phyloP scores from a whole-genome alignment of 2,113 vertebrate species.

The Eclectus roratus region DNA sequence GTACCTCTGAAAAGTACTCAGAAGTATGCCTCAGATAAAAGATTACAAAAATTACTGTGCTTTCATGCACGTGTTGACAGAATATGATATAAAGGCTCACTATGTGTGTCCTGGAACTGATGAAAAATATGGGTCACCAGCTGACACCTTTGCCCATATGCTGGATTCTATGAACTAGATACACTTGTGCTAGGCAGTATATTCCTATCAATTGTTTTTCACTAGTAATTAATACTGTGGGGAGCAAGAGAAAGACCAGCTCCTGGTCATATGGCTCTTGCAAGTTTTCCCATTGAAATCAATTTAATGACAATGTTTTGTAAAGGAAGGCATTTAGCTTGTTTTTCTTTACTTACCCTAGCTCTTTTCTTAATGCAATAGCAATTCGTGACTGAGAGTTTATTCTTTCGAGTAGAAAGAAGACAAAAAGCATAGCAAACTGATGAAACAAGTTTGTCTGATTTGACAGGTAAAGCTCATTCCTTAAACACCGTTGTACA shows the following conservation, averaged over 20 bases:
- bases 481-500: background rate
- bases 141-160: background rate
- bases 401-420: background rate
- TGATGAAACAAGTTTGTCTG: background rate
- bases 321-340: background rate
- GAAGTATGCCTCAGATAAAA: background rate
- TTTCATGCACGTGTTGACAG: background rate
- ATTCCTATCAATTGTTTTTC: background rate
- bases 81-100: background rate
- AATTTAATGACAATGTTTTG: background rate
- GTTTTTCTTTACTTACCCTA: background rate
- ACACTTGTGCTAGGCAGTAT: background rate
- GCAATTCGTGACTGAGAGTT: background rate
- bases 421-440: background rate
- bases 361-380: background rate
- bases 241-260: background rate
- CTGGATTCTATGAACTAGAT: background rate
- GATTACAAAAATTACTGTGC: background rate
- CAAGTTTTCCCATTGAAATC: slow-evolving; percentile 12
- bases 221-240: background rate
- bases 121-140: background rate
- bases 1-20: background rate
- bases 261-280: background rate
- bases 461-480: background rate
- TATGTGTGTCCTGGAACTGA: background rate